Conservation (phyloP, 2,888 invertebrate genomes). For the Nasonovia ribisnigri region DNA sequence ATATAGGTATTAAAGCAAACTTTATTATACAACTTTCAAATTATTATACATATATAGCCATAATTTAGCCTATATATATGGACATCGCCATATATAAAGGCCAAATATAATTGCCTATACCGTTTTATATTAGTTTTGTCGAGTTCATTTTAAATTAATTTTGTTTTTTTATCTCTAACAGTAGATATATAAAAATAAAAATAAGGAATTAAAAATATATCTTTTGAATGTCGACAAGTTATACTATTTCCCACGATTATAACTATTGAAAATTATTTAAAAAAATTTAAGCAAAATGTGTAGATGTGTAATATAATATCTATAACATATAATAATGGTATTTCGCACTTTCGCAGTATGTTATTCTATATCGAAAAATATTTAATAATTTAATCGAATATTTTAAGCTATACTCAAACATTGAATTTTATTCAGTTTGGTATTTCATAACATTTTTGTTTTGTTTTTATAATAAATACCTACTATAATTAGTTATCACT, state of each 20-base stretch:
- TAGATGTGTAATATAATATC: too few species aligned
- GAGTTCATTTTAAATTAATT: constrained; percentile 5
- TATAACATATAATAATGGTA: neutral
- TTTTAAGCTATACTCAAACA: neutral
- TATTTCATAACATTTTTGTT: too few species aligned
- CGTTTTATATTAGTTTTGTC: neutral
- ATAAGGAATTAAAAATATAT: too few species aligned
- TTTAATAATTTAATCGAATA: neutral
- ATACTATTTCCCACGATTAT: neutral
- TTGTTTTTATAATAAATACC: too few species aligned
- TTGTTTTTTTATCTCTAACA: neutral
- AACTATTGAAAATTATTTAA: neutral
- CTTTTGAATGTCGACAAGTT: neutral
- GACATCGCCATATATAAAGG: neutral
- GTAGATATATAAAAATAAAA: neutral
- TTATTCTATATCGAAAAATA: neutral
- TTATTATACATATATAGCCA: neutral
- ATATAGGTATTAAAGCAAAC: neutral
- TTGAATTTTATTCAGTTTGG: neutral
- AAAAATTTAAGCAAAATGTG: neutral
- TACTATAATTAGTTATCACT: too few species aligned
- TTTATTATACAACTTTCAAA: neutral
- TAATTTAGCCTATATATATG: too few species aligned
- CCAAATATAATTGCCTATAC: too few species aligned
- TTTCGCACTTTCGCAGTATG: neutral